Conservation (phyloP, 2,113 vertebrate genomes). For the Micronycteris hirsuta region DNA sequence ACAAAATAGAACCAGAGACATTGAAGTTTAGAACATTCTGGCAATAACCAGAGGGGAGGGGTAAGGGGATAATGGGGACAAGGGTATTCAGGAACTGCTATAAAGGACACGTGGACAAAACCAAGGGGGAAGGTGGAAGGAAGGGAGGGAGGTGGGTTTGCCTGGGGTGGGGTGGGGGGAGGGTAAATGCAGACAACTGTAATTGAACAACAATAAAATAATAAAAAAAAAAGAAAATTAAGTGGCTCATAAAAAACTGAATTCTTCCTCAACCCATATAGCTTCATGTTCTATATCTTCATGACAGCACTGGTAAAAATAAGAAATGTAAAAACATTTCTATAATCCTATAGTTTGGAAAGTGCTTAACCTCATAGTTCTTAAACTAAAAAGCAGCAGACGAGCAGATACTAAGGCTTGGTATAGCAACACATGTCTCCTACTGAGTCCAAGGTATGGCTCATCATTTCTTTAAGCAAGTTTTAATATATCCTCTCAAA, state of each 20-base stretch:
- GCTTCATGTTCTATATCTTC: slow-evolving; percentile 18
- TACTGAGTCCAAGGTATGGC: background rate
- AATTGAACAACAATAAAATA: too few relatives aligned
- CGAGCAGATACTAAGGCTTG: background rate
- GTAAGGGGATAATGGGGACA: too few relatives aligned
- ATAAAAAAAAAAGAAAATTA: too few relatives aligned
- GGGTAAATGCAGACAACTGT: too few relatives aligned
- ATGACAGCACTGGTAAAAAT: background rate
- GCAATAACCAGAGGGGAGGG: too few relatives aligned
- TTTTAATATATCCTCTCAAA: background rate
- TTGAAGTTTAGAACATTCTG: too few relatives aligned
- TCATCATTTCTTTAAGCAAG: background rate
- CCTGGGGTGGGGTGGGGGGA: too few relatives aligned
- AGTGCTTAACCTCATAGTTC: background rate
- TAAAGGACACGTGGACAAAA: too few relatives aligned
- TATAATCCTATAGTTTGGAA: background rate
- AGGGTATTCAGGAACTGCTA: too few relatives aligned
- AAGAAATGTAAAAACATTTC: background rate
- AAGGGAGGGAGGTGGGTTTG: too few relatives aligned
- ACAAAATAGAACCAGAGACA: too few relatives aligned
- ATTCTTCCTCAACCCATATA: background rate
- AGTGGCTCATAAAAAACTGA: slow-evolving; percentile 26
- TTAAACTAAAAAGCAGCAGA: background rate
- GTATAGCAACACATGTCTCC: background rate
- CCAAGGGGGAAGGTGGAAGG: too few relatives aligned